These are phyloP conservation scores for Ceryle rudis DNA, from an alignment of 2,797 vertebrate genomes.

Conservation along the genomic window DNA sequence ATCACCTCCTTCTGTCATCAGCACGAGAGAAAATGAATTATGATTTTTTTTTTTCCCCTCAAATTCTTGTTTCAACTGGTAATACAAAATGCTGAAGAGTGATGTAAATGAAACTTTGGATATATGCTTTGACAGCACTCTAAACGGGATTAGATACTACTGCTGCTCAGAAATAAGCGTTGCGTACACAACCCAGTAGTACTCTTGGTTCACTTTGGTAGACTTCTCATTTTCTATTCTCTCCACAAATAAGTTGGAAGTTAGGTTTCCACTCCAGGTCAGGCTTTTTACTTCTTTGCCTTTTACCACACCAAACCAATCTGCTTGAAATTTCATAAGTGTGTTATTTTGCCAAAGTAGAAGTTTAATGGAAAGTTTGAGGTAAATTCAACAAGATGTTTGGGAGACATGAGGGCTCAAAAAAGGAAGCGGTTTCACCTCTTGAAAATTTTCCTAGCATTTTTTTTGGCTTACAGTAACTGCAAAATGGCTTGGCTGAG, in stretches of 20 bases:
- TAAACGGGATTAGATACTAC: neutral
- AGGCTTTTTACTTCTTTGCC: neutral
- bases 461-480: constrained; percentile 13
- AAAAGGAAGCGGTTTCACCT: constrained; percentile 47
- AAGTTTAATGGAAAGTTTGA: constrained; percentile 57
- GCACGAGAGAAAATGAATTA: neutral
- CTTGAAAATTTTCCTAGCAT: constrained; percentile 11
- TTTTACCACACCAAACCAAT: constrained; percentile 4
- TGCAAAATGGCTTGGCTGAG: constrained; percentile 36
- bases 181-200: neutral
- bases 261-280: neutral
- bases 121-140: neutral
- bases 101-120: neutral
- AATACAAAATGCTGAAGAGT: neutral
- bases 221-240: neutral
- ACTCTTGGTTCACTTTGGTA: neutral
- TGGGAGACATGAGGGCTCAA: constrained; percentile 14
- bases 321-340: constrained; percentile 18
- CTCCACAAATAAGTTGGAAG: neutral
- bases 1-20: neutral
- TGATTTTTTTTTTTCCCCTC: neutral
- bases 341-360: neutral
- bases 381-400: constrained; percentile 29
- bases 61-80: neutral
- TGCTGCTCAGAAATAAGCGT: neutral